Percentiles rank a stretch among this genome's conserved stretches.
phyloP scores from a whole-genome alignment of 2,113 vertebrate genomes.

The Rhinoderma darwinii region DNA sequence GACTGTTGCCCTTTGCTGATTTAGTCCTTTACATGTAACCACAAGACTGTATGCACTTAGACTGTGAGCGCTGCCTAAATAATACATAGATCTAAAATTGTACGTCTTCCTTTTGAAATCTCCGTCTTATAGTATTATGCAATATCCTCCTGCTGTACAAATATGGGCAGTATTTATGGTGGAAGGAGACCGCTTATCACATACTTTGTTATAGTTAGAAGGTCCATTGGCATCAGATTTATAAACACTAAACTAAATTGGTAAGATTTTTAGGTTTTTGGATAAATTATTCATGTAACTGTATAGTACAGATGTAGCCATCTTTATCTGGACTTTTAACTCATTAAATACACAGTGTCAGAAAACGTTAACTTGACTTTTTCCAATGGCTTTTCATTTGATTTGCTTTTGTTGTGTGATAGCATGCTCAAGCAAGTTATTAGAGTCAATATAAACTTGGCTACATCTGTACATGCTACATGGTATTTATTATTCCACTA shows the following conservation, averaged over 20 bases:
- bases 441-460: no score
- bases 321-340: no score
- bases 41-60: background rate
- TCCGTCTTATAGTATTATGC: background rate
- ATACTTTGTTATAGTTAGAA: background rate
- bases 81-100: slow-evolving; percentile 15
- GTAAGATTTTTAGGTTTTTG: background rate
- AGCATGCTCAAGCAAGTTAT: no score
- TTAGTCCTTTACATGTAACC: background rate
- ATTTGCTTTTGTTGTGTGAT: no score
- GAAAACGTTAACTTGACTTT: no score
- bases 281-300: background rate
- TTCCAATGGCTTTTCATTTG: no score
- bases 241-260: background rate
- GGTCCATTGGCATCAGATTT: no score
- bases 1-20: slow-evolving; percentile 18
- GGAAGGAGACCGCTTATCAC: background rate
- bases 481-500: no score
- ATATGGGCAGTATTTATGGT: background rate
- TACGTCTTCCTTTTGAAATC: no score
- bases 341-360: no score
- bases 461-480: no score
- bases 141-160: background rate
- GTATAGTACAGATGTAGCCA: no score
- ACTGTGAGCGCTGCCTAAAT: background rate